Evolutionary conservation across 2,113 vertebrate genomes (phyloP), one percentile per base, ranked within the genome.

Genomic region (Nothoprocta pentlandii): DNA sequence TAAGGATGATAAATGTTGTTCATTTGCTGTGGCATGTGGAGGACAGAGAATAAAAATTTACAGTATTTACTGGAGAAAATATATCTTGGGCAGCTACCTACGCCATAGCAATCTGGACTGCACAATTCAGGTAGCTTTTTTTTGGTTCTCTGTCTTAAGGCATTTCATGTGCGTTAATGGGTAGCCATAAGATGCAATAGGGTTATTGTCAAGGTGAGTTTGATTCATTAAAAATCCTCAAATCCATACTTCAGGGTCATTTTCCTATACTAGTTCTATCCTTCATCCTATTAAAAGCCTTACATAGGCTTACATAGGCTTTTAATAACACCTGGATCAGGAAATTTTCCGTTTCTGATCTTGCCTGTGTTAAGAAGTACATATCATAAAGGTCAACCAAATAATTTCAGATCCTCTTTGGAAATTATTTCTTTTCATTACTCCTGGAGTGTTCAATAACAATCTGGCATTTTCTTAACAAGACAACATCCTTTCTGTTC

Each of bases 381-480:
- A 94, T 95, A 80, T 61, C 82, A 67, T 54, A 79, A 84, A 95
- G 71, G 34, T 78, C 77, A 83, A 69, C 3, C 16, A 91, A 90
- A 93, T 54, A 76, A 92, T 79, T 92, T 87, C 56, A 83, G 22
- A 13, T 87, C 66, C 53, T 94, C 17, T 86, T 47, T 84, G n/a
- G 36, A 74, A 95, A 96, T 82, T 73, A 85, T 92, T 71, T 93
- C 12, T 62, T 94, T 87, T 87, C 42, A 74, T 94, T 58, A 46
- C 79, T 87, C 34, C 13, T 85, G 62, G 34, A 71, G 19, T 90
- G 34, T 87, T 93, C 92, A 94, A 59, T 77, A 96, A 59, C 66
- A 87, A 91, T 76, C 47, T 91, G 66, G 64, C 59, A 80, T 94
- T 95, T 93, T 9, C 42, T 92, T 95, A 94, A 89, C 53, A 92